A percentile compares a stretch with the other conserved stretches of the same genome.
These are phyloP conservation scores for Scaptomyza flava DNA, from an alignment of 2,888 invertebrate species.

Conservation along the genomic window DNA sequence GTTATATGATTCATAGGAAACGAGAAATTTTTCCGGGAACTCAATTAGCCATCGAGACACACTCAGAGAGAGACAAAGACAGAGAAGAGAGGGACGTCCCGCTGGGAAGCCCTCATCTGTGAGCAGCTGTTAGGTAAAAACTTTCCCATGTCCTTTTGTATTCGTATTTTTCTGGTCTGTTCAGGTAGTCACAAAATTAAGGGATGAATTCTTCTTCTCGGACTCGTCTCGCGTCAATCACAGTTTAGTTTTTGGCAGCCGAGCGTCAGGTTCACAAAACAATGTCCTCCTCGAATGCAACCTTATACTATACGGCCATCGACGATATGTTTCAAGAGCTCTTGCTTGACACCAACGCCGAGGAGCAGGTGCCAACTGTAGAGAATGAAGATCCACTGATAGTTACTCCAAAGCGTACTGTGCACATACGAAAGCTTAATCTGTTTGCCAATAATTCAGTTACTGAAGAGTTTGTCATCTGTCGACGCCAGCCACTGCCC, in stretches of 20 bases:
- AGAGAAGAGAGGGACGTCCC: background rate
- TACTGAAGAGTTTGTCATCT: conserved; percentile 42
- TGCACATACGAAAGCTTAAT: conserved; percentile 54
- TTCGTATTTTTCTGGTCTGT: conserved; percentile 14
- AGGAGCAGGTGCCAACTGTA: conserved; percentile 12
- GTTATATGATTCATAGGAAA: conserved; percentile 34
- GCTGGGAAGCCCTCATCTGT: conserved; percentile 40
- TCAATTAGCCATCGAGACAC: conserved; percentile 10
- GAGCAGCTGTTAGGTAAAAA: conserved; percentile 53
- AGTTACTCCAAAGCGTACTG: conserved; percentile 48
- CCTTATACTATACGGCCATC: conserved; percentile 61
- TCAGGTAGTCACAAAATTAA: conserved; percentile 59
- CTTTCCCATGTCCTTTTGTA: conserved; percentile 34
- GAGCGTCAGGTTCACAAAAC: conserved; percentile 48
- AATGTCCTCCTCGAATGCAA: conserved; percentile 56
- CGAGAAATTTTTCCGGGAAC: conserved; percentile 19
- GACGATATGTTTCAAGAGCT: conserved; percentile 60
- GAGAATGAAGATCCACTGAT: conserved; percentile 20
- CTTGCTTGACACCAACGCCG: conserved; percentile 24
- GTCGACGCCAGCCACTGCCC: conserved; percentile 41
- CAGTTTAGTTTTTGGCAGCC: conserved; percentile 44
- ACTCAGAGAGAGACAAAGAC: background rate
- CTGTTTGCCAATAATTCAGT: conserved; percentile 47
- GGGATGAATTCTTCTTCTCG: conserved; percentile 52
- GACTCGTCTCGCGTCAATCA: conserved; percentile 55